Percentiles rank a stretch among this genome's conserved stretches.
Evolutionary conservation across 2,888 invertebrate genomes (phyloP).

Genomic region (Tinea semifulvella): DNA sequence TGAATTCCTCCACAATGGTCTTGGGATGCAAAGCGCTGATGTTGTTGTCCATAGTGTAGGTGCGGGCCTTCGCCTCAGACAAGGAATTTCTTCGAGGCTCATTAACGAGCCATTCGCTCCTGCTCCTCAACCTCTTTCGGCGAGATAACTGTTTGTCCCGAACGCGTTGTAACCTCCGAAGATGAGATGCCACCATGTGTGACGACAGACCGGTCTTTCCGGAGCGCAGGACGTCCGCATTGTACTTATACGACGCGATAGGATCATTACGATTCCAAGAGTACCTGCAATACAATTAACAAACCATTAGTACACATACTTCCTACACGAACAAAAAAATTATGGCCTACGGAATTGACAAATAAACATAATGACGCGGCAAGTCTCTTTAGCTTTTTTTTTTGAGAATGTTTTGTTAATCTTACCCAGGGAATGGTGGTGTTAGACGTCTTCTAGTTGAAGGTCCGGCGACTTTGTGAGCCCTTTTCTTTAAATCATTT

Average conservation of each 20-base stretch:
- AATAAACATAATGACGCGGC: not conserved
- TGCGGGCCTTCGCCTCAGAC: conserved; percentile 56
- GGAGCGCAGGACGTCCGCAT: conserved; percentile 47
- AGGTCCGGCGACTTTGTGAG: conserved; percentile 21
- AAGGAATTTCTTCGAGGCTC: conserved; percentile 39
- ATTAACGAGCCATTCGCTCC: conserved; percentile 46
- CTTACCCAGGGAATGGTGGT: conserved; percentile 57
- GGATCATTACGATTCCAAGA: conserved; percentile 57
- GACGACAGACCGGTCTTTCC: conserved; percentile 49
- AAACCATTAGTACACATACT: conserved; percentile 18
- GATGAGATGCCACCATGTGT: conserved; percentile 46
- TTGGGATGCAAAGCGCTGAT: conserved; percentile 67
- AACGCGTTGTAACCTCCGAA: conserved; percentile 45
- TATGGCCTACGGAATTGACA: too few species aligned
- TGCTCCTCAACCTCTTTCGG: conserved; percentile 32
- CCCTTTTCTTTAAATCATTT: conserved; percentile 40
- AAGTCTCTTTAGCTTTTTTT: too few species aligned
- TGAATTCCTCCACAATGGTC: conserved; percentile 65
- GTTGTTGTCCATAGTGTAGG: conserved; percentile 62
- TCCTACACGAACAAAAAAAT: too few species aligned
- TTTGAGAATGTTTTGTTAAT: conserved; percentile 10
- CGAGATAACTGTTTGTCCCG: conserved; percentile 51
- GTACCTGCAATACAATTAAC: conserved; percentile 37
- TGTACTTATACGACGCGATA: conserved; percentile 49
- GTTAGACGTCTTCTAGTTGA: conserved; percentile 37